A percentile compares a stretch with the other conserved stretches of the same genome.
Evolutionary conservation across 2,888 invertebrate genomes (phyloP).

Genomic region (Willowsia nigromaculata): DNA sequence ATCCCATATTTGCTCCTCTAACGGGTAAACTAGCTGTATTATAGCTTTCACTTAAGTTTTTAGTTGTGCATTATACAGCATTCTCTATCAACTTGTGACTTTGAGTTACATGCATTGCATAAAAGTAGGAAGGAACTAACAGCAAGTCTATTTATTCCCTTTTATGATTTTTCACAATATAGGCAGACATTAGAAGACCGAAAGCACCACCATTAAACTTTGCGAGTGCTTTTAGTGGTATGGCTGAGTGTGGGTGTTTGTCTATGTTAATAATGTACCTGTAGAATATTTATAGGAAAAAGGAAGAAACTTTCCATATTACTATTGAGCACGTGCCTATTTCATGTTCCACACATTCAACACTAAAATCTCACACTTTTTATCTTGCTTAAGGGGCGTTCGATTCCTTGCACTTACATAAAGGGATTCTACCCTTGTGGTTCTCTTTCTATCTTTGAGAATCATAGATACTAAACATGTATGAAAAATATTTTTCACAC

Average conservation of each 20-base stretch:
- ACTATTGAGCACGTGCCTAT: too few relatives aligned
- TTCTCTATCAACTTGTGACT: too few relatives aligned
- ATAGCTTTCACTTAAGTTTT: too few relatives aligned
- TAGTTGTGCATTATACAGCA: background rate
- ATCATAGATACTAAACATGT: too few relatives aligned
- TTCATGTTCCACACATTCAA: background rate
- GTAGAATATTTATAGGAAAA: background rate
- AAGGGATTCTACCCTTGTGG: too few relatives aligned
- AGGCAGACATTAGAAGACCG: background rate
- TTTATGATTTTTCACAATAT: background rate
- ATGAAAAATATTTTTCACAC: too few relatives aligned
- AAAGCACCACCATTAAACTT: constrained; percentile 1
- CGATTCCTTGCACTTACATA: too few relatives aligned
- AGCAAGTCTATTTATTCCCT: background rate
- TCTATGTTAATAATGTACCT: background rate
- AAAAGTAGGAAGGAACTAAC: too few relatives aligned
- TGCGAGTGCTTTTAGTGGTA: background rate
- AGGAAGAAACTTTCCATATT: background rate
- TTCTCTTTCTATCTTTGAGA: too few relatives aligned
- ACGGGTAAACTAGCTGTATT: background rate
- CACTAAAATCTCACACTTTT: background rate
- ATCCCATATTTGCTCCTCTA: background rate
- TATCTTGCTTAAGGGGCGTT: background rate
- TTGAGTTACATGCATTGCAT: too few relatives aligned
- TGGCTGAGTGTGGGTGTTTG: background rate